Evolutionary conservation across 2,888 invertebrate genomes (phyloP).

Genomic region (Eucera pruinosa): DNA sequence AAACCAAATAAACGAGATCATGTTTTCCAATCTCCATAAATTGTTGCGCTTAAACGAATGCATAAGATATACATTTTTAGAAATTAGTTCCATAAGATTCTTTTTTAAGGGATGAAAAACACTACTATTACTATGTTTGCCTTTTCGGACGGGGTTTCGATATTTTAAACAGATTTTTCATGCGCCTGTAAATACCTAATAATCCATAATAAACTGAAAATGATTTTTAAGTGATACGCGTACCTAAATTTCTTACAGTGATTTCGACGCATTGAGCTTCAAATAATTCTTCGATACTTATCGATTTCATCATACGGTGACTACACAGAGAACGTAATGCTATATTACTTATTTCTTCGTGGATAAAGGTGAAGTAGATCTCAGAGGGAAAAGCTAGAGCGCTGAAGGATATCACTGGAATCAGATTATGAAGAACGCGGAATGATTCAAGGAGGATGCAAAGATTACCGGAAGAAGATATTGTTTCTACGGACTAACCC

Average conservation of each 20-base stretch:
- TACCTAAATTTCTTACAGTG: background rate
- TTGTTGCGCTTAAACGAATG: no score
- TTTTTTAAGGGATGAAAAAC: no score
- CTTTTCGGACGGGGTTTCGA: no score
- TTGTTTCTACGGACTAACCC: conserved; percentile 15
- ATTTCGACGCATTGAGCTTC: background rate
- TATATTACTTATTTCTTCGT: conserved; percentile 31
- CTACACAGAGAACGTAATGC: background rate
- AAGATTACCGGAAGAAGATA: conserved; percentile 26
- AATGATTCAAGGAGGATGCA: conserved; percentile 25
- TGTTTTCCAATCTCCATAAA: no score
- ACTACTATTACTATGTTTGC: no score
- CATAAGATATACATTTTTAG: no score
- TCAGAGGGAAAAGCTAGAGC: conserved; percentile 33
- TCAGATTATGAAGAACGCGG: conserved; percentile 48
- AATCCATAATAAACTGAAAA: no score
- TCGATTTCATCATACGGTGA: conserved; percentile 10
- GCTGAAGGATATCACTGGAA: conserved; percentile 37
- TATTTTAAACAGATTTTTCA: no score
- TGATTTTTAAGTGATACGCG: no score
- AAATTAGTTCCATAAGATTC: no score
- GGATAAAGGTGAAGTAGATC: conserved; percentile 26
- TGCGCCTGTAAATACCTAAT: no score
- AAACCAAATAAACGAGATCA: no score
- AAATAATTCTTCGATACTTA: conserved; percentile 13